Evolutionary conservation across 2,888 invertebrate species (phyloP), one percentile per base, ranked within the genome.

Genomic region (Cryptus armator): DNA sequence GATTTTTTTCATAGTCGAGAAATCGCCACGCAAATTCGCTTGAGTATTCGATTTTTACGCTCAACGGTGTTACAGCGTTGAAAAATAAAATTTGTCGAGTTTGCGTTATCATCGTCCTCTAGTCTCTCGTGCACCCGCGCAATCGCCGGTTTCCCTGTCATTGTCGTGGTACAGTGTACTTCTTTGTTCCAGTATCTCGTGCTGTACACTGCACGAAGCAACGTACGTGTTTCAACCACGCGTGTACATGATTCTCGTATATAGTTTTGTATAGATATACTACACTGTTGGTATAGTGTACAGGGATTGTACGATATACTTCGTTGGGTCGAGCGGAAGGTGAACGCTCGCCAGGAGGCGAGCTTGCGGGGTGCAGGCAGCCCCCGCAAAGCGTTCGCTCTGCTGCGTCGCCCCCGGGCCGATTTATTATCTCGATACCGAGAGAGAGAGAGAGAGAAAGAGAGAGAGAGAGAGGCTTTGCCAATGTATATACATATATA

Each of bases 401-500:
- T 81, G 76, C 81, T 76, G 76, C 80, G 48, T 76, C 66, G 76
- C 56, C 71, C 81, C 81, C 70, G 32, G 70, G 80, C 82, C 88
- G 88, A 90, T 91, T 91, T 91, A 89, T 90, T 90, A 89, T 83
- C 85, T 83, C 88, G 89, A 90, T 90, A 89, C 86, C 32, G 51
- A 64, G n/a, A 1, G 59, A 32, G 24, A 16, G 53, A 53, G 46
- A 48, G 74, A 44, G 87, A 71, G 67, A 72, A n/a, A 1, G 59
- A 32, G 24, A 16, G 53, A 53, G 46, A 48, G 74, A 44, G 87
- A 71, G 67, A 72, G 71, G 70, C 68, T 70, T 59, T 74, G 43
- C 77, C 56, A 70, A 76, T 70, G 77, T 59, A 64, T 76, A 53
- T 67, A 68, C 67, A 43, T 79, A 19, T 59, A 37, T 56, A 71